A percentile compares a stretch with the other conserved stretches of the same genome.
Conservation (phyloP, 2,113 vertebrate species). For the Platysternon megacephalum region DNA sequence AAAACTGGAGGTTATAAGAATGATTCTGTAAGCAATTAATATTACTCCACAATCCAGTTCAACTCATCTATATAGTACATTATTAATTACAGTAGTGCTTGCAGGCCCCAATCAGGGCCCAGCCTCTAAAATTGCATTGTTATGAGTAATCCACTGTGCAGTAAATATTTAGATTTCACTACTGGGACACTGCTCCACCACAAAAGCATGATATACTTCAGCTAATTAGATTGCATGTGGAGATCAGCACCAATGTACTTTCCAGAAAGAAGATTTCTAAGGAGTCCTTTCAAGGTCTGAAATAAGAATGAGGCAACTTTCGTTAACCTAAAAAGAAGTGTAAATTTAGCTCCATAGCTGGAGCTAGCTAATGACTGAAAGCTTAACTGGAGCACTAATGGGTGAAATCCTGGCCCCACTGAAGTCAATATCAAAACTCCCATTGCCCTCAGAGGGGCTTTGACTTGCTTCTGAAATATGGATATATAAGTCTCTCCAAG, state of each 20-base stretch:
- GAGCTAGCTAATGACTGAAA: conserved; percentile 27
- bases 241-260: background rate
- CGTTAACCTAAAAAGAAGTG: conserved; percentile 25
- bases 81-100: background rate
- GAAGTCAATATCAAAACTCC: conserved; percentile 43
- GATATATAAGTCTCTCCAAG: background rate
- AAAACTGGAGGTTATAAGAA: background rate
- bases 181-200: background rate
- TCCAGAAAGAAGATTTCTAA: conserved; percentile 49
- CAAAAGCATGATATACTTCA: background rate
- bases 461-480: conserved; percentile 28
- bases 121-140: background rate
- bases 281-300: conserved; percentile 1
- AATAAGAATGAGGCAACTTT: conserved; percentile 40
- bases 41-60: background rate
- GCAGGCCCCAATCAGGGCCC: background rate
- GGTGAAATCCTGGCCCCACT: conserved; percentile 35
- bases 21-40: background rate
- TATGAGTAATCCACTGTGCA: background rate
- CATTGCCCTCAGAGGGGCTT: conserved; percentile 32
- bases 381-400: background rate
- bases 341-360: background rate
- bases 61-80: background rate
- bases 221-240: background rate
- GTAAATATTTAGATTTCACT: background rate